A percentile compares a stretch with the other conserved stretches of the same genome.
Evolutionary conservation across 2,888 invertebrate genomes (phyloP).

Genomic region (Tipula confusa): DNA sequence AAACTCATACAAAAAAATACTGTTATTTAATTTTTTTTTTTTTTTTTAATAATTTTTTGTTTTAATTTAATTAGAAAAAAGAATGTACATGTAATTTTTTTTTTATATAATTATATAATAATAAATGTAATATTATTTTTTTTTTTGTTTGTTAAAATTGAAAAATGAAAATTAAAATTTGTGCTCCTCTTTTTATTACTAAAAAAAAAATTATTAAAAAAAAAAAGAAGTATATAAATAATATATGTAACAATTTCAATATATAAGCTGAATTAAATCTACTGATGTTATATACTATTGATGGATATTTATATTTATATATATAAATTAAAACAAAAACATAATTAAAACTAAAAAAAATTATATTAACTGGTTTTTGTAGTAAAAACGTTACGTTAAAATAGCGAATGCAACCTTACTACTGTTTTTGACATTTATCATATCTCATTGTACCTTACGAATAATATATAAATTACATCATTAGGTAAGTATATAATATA

Average conservation of each 20-base stretch:
- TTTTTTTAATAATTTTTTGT: slow-evolving; percentile 27
- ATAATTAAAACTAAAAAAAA: background rate
- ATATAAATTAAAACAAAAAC: slow-evolving; percentile 26
- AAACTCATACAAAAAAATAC: slow-evolving; percentile 20
- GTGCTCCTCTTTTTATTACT: slow-evolving; percentile 29
- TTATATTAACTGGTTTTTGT: background rate
- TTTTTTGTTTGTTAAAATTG: background rate
- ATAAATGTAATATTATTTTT: background rate
- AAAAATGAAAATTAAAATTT: slow-evolving; percentile 28
- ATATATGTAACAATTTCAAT: slow-evolving; percentile 27
- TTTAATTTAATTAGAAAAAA: slow-evolving; percentile 16
- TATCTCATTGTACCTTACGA: slow-evolving; percentile 30
- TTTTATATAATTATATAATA: background rate
- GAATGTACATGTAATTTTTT: slow-evolving; percentile 20
- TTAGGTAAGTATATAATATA: slow-evolving; percentile 26
- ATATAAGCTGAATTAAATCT: slow-evolving; percentile 31
- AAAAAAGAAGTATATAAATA: slow-evolving; percentile 25
- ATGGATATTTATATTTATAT: slow-evolving; percentile 26
- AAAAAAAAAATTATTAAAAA: slow-evolving; percentile 27
- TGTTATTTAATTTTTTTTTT: too few species aligned
- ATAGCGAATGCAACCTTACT: slow-evolving; percentile 32
- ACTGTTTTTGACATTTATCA: slow-evolving; percentile 31
- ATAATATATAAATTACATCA: background rate
- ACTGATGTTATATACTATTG: slow-evolving; percentile 26
- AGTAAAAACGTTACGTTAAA: slow-evolving; percentile 8